Base-by-base conservation (phyloP, 2,888 invertebrate species). In the Globia sparganii region DNA sequence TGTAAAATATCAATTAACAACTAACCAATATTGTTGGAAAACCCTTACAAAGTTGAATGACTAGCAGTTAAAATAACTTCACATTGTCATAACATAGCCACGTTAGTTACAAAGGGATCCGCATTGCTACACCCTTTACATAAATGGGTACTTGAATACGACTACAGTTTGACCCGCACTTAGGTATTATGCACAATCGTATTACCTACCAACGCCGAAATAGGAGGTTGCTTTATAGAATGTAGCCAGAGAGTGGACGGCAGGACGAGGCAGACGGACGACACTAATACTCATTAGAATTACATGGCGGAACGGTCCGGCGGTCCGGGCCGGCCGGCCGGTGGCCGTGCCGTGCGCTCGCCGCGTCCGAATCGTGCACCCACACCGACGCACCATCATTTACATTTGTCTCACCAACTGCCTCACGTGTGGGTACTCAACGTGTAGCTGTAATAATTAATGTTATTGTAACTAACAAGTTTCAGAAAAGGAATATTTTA, bases 271-370 rank as follows among this genome's bases (percentile, higher is more conserved):
- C 89, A 91, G 94, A 94, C 92, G 93, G 91, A 93, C 93, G 94
- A 94, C 94, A 93, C 94, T 96, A 96, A 96, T 96, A 95, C 96
- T 96, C 96, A 96, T 96, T 96, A 96, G 96, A 96, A 95, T 96
- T 96, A 96, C 96, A 96, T 96, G 94, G 91, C 95, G 94, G 94
- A 94, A 95, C 94, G 92, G 90, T 90, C 87, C 85, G 83, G 81
- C 78, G 82, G 79, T 72, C 77, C 78, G 75, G 71, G 56, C 75
- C 65, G 31, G 71, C 71, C 81, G 82, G 53, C 69, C 66, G 34
- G 66, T 64, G 64, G 76, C 37, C 69, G 37, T 15, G 59, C 73
- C 74, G 74, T 37, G 69, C 81, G 75, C 70, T 69, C 46, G 59
- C 82, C 86, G 79, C 69, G 53, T 71, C 72, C 72, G 84, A 40